Evolutionary conservation across 2,888 invertebrate species (phyloP), one percentile per base, ranked within the genome.

Genomic region (Xestia rhomboidea): DNA sequence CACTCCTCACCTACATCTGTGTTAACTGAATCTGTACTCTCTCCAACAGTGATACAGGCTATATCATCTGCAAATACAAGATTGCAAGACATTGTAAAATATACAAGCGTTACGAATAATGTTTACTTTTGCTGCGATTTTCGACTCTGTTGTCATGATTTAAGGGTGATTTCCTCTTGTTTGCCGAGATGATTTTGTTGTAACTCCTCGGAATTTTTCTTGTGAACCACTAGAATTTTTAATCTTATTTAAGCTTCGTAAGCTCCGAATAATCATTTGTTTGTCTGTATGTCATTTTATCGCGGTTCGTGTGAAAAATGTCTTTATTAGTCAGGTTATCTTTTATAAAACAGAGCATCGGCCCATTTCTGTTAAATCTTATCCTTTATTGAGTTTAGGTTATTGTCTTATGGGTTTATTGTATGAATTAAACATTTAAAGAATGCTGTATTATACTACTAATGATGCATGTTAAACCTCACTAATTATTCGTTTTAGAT

Each of bases 21-120:
- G 13, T 30, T 75, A 85, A 51, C 30, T 79, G 1, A 88, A 64
- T 82, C 21, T 83, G 38, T 73, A 87, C 87, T 74, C 70, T 88
- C 72, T 3, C 0, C 1, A 2, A 0, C 13, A 24, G 49, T 10
- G 0, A 49, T 84, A 86, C 63, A 49, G 69, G 49, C 68, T 62
- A 11, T 57, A 70, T 67, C 21, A 49, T 38, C 51, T 13, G 84
- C 67, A 83, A 54, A 66, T 34, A 13, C 0, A 84, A 81, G 4
- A 77, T 87, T 83, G 90, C 76, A 79, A 68, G 76, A 81, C 77
- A 87, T 82, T 84, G 83, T 88, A 88, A 88, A 88, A 88, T 89
- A 88, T 88, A 88, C 89, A 88, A 85, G 85, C 89, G 80, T 86
- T 86, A 92, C 88, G 90, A 90, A 91, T 91, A 90, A 90, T 93